Evolutionary conservation across 2,797 vertebrate species (phyloP), one percentile per base, ranked within the genome.

Genomic region (Xerus rutilus): DNA sequence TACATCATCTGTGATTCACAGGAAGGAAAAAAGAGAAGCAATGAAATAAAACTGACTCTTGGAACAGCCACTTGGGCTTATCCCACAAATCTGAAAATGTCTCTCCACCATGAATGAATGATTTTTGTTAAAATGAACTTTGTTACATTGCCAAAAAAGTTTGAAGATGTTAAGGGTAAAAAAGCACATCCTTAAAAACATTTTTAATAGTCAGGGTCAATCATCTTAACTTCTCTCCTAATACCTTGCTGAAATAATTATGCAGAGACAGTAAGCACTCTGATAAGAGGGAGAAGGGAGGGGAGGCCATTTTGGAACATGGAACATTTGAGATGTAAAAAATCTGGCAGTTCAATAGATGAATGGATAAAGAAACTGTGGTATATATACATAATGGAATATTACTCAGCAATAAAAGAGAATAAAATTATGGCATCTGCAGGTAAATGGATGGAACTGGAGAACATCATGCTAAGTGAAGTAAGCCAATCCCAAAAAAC

Each of bases 61-160:
- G 43, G 62, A 32, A 47, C 17, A 82, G n/a, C 25, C 14, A 84
- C 28, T 25, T 28, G 2, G 43, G 20, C 45, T 49, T 69, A 25
- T 28, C n/a, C 59, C 32, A 28, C 15, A 91, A 67, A 47, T 69
- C 57, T 73, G 52, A 43, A 78, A 74, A 30, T 17, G 57, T 12
- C 18, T 79, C 83, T 73, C 65, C 18, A 64, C 21, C 65, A 64
- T 30, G 72, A 93, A 45, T 30, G 30, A 54, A 47, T 14, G 39
- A 96, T 65, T 83, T 92, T 76, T 65, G 43, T 49, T 76, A 88
- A 96, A 91, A 91, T 35, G 59, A 86, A 73, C 65, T 74, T 69
- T 83, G 30, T 59, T n/a, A 23, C 20, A 74, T 11, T 93, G 82
- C 65, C 77, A 72, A 86, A 91, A 64, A 82, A 45, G 47, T 76